Evolutionary conservation across 2,113 vertebrate genomes (phyloP), one percentile per base, ranked within the genome.

Genomic region (Drymodes brunneopygia): DNA sequence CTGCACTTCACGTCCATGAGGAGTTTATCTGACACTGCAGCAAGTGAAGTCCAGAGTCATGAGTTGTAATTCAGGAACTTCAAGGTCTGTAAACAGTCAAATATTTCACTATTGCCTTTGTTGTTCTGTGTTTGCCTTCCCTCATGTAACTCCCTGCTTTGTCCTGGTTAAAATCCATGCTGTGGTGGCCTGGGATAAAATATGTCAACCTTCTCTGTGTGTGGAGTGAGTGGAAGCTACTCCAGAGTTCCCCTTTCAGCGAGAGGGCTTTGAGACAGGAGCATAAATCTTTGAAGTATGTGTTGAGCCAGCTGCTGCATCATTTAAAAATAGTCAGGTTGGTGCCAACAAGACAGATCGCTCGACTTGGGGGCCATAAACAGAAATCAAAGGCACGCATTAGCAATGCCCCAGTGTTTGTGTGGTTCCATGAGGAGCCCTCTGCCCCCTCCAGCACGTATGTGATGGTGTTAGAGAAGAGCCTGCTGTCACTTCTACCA

Each of bases 271-370:
- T 90, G 87, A 5, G 11, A 86, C 75, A 40, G 15, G 65, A 64
- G 40, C 95, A 97, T 97, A 97, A 97, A 97, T 97, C 97, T 96
- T 81, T 75, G 90, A 95, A 87, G 81, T 95, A 97, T 96, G 95
- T 95, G 95, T 96, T 94, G 88, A 96, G 91, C 94, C 97, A 97
- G 96, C 96, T 97, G 97, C 95, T 93, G 10, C 92, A 92, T 94
- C 96, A 96, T 97, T 97, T 97, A 97, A 96, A 97, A 97, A 97
- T 97, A 97, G 97, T 91, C 95, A 94, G 65, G 92, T 95, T 94
- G 95, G 96, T 97, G 97, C 97, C 97, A 97, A 96, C 95, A 97
- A 96, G 96, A 97, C 92, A 97, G 92, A 97, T 97, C 93, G 42
- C 94, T 96, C 96, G 38, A 67, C 94, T 87, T 91, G 91, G 94